A percentile compares a stretch with the other conserved stretches of the same genome.
These are phyloP conservation scores for Solenopsis invicta DNA, from an alignment of 1,140 invertebrate species.

Conservation along the genomic window DNA sequence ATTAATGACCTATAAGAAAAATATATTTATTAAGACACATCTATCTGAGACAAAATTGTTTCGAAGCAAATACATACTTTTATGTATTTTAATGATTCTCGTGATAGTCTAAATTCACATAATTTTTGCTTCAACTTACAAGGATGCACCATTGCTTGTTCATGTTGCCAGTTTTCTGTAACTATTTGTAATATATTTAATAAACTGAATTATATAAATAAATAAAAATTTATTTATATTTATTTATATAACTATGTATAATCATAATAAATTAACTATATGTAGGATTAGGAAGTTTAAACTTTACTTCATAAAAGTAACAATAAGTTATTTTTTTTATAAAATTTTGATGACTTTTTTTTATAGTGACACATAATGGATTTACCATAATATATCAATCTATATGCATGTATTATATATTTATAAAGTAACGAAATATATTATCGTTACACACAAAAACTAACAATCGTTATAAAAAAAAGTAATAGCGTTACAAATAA, in stretches of 20 bases:
- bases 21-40: constrained; percentile 36
- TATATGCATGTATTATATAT: no score
- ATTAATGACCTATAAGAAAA: constrained; percentile 78
- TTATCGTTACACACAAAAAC: no score
- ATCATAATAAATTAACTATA: neutral
- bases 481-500: no score
- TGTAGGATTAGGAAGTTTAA: no score
- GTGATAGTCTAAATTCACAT: constrained; percentile 76
- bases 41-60: neutral
- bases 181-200: constrained; percentile 29
- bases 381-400: no score
- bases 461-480: no score
- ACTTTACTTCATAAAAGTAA: no score
- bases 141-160: constrained; percentile 70
- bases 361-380: no score
- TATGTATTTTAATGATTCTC: constrained; percentile 69
- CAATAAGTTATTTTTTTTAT: no score
- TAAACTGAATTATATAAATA: neutral
- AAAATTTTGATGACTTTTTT: no score
- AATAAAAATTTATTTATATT: neutral
- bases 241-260: neutral
- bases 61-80: constrained; percentile 67
- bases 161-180: constrained; percentile 58
- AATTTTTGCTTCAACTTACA: constrained; percentile 65
- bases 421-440: no score